Base-by-base conservation (phyloP, 2,888 invertebrate species). In the Macrostomum cliftonense region DNA sequence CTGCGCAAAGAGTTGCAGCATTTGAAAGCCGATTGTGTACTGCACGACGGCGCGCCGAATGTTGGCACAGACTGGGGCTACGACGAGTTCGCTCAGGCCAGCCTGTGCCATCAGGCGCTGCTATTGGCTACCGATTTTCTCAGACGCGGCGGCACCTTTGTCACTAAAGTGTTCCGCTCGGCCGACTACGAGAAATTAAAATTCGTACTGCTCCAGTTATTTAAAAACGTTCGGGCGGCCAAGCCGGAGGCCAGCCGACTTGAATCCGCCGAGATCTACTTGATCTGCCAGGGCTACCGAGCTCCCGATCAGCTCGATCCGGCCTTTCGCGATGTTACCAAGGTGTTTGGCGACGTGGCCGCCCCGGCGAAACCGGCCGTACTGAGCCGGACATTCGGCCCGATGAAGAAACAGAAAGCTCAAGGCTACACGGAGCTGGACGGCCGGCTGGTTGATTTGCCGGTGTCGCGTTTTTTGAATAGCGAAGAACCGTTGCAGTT, bases 201-300 rank as follows among this genome's bases (percentile, higher is more conserved):
- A 51, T 91, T 89, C 85, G 87, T 93, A 0, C 76, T 97, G 47
- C 87, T 89, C 64, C 93, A 97, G 63, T 76, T 99, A 36, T 99
- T 99, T 68, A 84, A 82, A 46, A 51, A 74, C 71, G 88, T 93
- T 9, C 88, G 91, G 68, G 89, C 93, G 0, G 97, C 97, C 16
- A 99, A 99, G 71, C 97, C 97, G 0, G 88, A 88, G 65, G 95
- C 97, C 0, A 97, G 95, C 1, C 80, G 97, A 74, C 82, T 79
- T 65, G 97, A 97, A 69, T 99, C 97, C 0, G 95, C 97, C 47
- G 97, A 99, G 77, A 97, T 97, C 59, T 99, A 95, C 69, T 84
- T 97, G 42, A 89, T 95, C 0, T 99, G 97, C 66, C 86, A 93
- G 70, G 78, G 81, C 47, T 99, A 83, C 63, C 74, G 84, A 55